Percentiles rank a stretch among this genome's conserved stretches.
phyloP scores from a whole-genome alignment of 1,140 invertebrate genomes.

The Hyles euphorbiae region DNA sequence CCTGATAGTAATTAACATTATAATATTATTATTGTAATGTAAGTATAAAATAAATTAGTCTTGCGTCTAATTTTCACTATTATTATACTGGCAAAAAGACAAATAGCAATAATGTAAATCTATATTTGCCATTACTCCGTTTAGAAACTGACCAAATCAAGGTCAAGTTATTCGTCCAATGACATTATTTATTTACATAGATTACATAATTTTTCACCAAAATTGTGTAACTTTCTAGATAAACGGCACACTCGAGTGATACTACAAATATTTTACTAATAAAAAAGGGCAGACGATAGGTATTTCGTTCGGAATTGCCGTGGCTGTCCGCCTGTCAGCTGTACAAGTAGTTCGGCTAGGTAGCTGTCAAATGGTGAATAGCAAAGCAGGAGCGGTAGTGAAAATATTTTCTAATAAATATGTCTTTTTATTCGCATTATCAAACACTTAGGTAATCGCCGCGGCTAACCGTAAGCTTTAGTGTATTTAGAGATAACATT shows the following conservation, averaged over 20 bases:
- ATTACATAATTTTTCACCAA: not conserved
- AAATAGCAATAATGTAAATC: too few relatives aligned
- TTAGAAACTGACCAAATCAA: constrained; percentile 14
- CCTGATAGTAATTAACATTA: too few relatives aligned
- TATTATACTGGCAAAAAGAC: too few relatives aligned
- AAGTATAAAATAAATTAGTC: too few relatives aligned
- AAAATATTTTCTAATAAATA: constrained; percentile 64
- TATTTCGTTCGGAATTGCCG: constrained; percentile 18
- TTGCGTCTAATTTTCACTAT: too few relatives aligned
- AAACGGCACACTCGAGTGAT: not conserved
- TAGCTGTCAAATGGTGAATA: constrained; percentile 63
- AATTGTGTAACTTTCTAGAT: not conserved
- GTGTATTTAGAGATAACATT: constrained; percentile 29
- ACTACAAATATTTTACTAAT: not conserved
- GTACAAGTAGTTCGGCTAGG: constrained; percentile 34
- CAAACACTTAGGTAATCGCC: constrained; percentile 61
- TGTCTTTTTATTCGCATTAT: constrained; percentile 65
- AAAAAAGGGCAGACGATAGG: not conserved
- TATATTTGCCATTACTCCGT: constrained; percentile 4
- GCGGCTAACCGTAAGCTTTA: constrained; percentile 42
- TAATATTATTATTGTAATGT: too few relatives aligned
- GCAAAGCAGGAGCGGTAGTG: constrained; percentile 58
- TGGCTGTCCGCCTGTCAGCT: constrained; percentile 42
- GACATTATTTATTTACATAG: constrained; percentile 4
- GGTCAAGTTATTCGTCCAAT: constrained; percentile 6